Evolutionary conservation across 2,888 invertebrate genomes (phyloP).

Genomic region (Eustalomyia histrio): DNA sequence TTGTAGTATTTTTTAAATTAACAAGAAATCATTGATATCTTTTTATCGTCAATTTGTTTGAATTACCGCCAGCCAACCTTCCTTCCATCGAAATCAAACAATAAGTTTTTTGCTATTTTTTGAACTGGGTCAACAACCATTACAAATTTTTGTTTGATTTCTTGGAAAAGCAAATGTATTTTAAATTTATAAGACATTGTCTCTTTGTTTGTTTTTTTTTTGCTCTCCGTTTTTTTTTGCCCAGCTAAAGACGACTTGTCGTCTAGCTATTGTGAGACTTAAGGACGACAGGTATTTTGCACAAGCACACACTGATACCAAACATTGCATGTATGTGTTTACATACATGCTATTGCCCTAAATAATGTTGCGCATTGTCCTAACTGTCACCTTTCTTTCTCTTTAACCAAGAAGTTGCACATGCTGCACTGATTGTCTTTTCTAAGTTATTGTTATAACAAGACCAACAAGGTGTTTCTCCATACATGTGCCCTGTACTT

Average conservation of each 20-base stretch:
- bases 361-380: conserved; percentile 48
- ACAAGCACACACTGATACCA: not conserved
- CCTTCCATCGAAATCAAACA: conserved; percentile 1
- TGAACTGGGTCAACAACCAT: conserved; percentile 29
- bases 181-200: conserved; percentile 21
- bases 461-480: conserved; percentile 36
- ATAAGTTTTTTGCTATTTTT: conserved; percentile 33
- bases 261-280: conserved; percentile 66
- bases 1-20: not conserved
- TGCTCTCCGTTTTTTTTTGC: conserved; percentile 11
- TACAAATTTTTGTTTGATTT: conserved; percentile 42
- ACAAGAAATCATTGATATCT: conserved; percentile 8
- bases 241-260: conserved; percentile 64
- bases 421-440: conserved; percentile 44
- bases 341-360: conserved; percentile 49
- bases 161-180: conserved; percentile 27
- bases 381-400: conserved; percentile 42
- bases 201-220: too few species aligned
- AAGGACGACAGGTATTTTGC: conserved; percentile 72
- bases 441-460: conserved; percentile 10
- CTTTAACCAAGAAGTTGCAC: conserved; percentile 42
- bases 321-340: conserved; percentile 11
- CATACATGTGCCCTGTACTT: not conserved
- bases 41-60: not conserved
- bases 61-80: not conserved